A percentile compares a stretch with the other conserved stretches of the same genome.
phyloP scores from a whole-genome alignment of 2,113 vertebrate species.

The Barbus barbus region DNA sequence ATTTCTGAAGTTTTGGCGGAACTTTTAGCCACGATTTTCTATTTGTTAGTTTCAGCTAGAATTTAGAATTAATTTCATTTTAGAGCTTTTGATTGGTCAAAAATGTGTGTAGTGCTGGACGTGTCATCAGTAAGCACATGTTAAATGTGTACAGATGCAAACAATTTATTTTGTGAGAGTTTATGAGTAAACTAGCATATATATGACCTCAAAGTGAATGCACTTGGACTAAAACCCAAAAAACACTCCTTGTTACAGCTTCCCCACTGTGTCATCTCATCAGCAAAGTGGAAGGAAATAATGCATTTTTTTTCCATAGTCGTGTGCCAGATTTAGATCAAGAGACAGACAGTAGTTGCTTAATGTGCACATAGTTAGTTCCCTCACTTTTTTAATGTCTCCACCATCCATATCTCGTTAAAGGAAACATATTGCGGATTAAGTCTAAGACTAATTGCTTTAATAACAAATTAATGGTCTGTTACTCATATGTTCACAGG shows the following conservation, averaged over 20 bases:
- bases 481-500: conserved; percentile 72
- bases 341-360: conserved; percentile 43
- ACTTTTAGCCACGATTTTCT: neutral
- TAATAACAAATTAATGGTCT: conserved; percentile 1
- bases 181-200: neutral
- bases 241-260: conserved; percentile 51
- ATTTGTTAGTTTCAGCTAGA: neutral
- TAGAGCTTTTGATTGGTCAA: neutral
- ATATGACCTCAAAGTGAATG: neutral
- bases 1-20: neutral
- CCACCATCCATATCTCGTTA: neutral
- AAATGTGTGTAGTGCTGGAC: neutral
- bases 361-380: conserved; percentile 29
- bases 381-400: conserved; percentile 7
- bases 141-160: neutral
- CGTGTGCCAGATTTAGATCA: conserved; percentile 45
- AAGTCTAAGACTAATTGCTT: conserved; percentile 23
- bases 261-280: conserved; percentile 61
- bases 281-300: conserved; percentile 63
- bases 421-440: conserved; percentile 1
- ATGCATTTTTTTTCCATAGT: conserved; percentile 59
- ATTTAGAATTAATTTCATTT: neutral
- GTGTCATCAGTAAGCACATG: neutral
- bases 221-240: conserved; percentile 33
- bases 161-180: neutral